phyloP scores from a whole-genome alignment of 2,113 vertebrate species.

The Etheostoma cragini region DNA sequence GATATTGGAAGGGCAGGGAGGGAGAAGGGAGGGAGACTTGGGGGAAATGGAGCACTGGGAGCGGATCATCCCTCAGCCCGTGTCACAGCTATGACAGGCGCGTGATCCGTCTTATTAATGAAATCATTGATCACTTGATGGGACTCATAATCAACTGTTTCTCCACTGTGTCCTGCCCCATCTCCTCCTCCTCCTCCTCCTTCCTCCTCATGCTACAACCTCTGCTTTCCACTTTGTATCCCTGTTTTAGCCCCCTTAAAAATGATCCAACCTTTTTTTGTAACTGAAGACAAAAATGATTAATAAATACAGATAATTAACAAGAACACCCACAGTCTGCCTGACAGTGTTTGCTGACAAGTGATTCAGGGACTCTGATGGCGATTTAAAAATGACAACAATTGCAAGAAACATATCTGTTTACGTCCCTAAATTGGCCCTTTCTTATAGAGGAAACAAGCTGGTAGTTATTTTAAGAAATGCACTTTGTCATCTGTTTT shows the following conservation, averaged over 20 bases:
- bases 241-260: constrained; percentile 7
- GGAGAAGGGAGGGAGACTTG: constrained; percentile 84
- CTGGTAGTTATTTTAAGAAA: background rate
- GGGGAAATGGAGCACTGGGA: constrained; percentile 89
- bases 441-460: background rate
- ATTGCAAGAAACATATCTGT: background rate
- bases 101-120: constrained; percentile 99
- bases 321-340: constrained; percentile 20
- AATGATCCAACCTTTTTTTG: constrained; percentile 9
- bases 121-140: constrained; percentile 99
- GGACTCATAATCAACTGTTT: constrained; percentile 94
- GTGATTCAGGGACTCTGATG: background rate
- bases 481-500: constrained; percentile 53
- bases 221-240: constrained; percentile 50
- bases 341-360: constrained; percentile 1
- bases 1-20: constrained; percentile 63
- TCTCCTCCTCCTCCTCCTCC: constrained; percentile 58
- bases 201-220: constrained; percentile 60
- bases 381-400: background rate
- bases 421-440: background rate
- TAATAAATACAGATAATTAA: constrained; percentile 38
- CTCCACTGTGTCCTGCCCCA: constrained; percentile 79
- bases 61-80: constrained; percentile 94
- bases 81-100: constrained; percentile 95
- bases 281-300: background rate